A percentile compares a stretch with the other conserved stretches of the same genome.
phyloP scores from a whole-genome alignment of 2,797 vertebrate species.

The Danio tinwini region DNA sequence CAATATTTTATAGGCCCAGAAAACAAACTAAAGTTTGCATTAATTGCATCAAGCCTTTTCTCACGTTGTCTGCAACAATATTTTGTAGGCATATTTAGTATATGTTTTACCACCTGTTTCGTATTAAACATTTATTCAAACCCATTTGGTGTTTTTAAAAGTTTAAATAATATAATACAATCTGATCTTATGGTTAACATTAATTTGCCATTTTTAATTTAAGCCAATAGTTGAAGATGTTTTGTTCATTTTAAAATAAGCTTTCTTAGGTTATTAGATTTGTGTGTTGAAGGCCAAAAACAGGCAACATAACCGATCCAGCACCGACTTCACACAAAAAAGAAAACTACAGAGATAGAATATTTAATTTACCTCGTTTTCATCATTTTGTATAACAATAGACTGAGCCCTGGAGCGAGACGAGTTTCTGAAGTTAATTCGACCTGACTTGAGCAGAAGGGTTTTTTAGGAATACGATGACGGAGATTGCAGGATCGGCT shows the following conservation, averaged over 20 bases:
- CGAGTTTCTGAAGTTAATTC: conserved; percentile 71
- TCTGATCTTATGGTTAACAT: not conserved
- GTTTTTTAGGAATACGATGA: conserved; percentile 66
- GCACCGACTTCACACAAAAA: conserved; percentile 21
- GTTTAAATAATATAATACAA: no score
- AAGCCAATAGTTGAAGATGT: not conserved
- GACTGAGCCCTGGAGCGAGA: conserved; percentile 29
- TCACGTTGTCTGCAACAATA: not conserved
- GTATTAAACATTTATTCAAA: not conserved
- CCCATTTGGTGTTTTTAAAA: not conserved
- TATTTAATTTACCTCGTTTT: conserved; percentile 19
- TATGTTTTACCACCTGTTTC: conserved; percentile 1
- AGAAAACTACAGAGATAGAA: not conserved
- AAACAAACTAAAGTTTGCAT: not conserved
- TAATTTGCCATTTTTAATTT: not conserved
- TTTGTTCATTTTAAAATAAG: not conserved
- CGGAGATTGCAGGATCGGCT: conserved; percentile 65
- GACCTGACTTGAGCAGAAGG: conserved; percentile 70
- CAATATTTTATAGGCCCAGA: conserved; percentile 6
- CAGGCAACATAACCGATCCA: not conserved
- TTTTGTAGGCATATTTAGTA: not conserved
- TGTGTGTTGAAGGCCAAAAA: not conserved
- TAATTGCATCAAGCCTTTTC: not conserved
- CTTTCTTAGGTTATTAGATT: not conserved
- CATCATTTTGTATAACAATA: conserved; percentile 40